A percentile compares a stretch with the other conserved stretches of the same genome.
phyloP scores from a whole-genome alignment of 2,113 vertebrate species.

The Larimichthys crocea region DNA sequence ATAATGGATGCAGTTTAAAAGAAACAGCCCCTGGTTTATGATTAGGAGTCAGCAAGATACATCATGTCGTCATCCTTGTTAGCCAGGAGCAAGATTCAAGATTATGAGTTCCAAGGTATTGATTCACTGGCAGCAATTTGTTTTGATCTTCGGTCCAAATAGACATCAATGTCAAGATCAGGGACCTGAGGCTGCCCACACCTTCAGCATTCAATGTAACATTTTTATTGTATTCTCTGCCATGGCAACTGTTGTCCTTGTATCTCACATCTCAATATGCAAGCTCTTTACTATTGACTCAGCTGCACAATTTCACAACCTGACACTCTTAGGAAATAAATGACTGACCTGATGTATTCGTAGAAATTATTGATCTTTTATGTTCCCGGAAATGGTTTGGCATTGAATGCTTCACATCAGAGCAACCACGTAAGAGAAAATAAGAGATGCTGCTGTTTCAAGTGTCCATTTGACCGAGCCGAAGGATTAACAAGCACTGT shows the following conservation, averaged over 20 bases:
- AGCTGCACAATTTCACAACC: conserved; percentile 46
- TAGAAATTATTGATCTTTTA: conserved; percentile 25
- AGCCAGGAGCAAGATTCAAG: conserved; percentile 8
- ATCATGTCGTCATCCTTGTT: conserved; percentile 31
- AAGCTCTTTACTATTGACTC: conserved; percentile 32
- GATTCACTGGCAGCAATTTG: conserved; percentile 41
- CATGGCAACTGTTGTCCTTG: conserved; percentile 45
- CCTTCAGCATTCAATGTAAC: not conserved
- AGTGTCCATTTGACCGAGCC: conserved; percentile 63
- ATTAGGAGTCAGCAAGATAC: conserved; percentile 26
- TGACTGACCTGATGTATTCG: not conserved
- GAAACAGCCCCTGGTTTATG: conserved; percentile 4
- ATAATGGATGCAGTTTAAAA: conserved; percentile 29
- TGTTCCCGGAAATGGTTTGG: not conserved
- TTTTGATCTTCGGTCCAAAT: conserved; percentile 39
- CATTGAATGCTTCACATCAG: conserved; percentile 22
- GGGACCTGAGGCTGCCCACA: conserved; percentile 9
- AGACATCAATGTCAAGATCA: conserved; percentile 34
- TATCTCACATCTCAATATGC: not conserved
- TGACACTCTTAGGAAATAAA: conserved; percentile 9
- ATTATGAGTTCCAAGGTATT: conserved; percentile 42
- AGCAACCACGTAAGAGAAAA: conserved; percentile 36
- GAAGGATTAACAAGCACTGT: conserved; percentile 67
- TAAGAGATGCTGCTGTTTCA: conserved; percentile 51
- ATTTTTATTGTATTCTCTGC: conserved; percentile 37